Base-by-base conservation (phyloP, 1,140 invertebrate species). In the Zophobas atratus region DNA sequence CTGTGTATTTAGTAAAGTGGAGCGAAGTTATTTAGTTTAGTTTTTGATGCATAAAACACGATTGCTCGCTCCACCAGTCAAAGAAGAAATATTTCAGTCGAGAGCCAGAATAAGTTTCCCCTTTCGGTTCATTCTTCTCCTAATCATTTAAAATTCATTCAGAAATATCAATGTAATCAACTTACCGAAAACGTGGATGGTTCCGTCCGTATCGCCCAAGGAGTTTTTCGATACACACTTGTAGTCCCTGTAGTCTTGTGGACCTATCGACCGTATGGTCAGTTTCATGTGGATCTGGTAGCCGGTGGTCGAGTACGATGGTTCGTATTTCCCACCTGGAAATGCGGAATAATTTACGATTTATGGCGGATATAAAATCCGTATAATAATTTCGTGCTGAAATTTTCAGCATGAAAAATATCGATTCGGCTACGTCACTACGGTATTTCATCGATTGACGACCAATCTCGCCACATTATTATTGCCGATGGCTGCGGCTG, bases 201-300 rank as follows among this genome's bases (percentile, higher is more conserved):
- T 93, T 78, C 95, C 95, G 86, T 96, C 94, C 1, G 95, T 96
- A 82, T 93, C 93, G 5, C 96, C 96, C 2, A 75, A 36, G 5
- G 72, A 75, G 87, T 98, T 98, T 84, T 95, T 96, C 2, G 96
- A 95, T 63, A 97, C 92, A 86, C 97, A 98, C 83, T 93, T 92
- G 83, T 95, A 96, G 6, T 92, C 90, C 32, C 94, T 94, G 83
- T 93, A 96, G 86, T 96, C 94, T 1, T 88, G 84, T 60, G 86
- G 84, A 0, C 88, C 88, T n/a, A 96, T 89, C 41, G 90, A 90
- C 83, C 90, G 90, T 82, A 96, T 94, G 34, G 91, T 92, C n/a
- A 96, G 88, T 80, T 92, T 92, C 90, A 95, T 93, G 60, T 93
- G 90, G 72, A 93, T 92, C 84, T 93, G 93, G 86, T 95, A 96